Evolutionary conservation across 1,140 invertebrate species (phyloP), one percentile per base, ranked within the genome.

Genomic region (Heliconius nattereri): DNA sequence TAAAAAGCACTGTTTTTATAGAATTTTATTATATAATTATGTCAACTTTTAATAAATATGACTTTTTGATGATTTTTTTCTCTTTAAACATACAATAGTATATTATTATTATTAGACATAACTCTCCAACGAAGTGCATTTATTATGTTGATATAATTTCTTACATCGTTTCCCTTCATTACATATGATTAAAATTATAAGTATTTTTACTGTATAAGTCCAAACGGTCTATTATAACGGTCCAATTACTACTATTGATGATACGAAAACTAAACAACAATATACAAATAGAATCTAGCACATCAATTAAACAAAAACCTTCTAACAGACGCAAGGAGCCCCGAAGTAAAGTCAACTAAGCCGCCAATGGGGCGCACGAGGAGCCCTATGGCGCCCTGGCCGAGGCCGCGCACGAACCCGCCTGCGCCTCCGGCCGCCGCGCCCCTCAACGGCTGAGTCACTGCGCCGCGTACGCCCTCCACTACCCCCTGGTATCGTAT

Each of bases 341-440:
- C 85, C 32, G 86, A 88, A 29, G 90, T 90, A 83, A 89, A 93
- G 85, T 93, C 91, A 57, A 91, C 85, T 79, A 92, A 80, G 11
- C 90, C 91, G 74, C 87, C 87, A 71, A 90, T 75, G 35, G 91
- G 91, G 0, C 90, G 84, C 81, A 91, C 87, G 9, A 93, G 45
- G n/a, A 93, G 86, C 9, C 90, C 90, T n/a, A 91, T 71, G 70
- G 87, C 84, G 78, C 89, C 92, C 16, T 80, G 85, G 9, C 89
- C 89, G 13, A 91, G 84, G 8, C 90, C 90, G 73, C 81, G 84
- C 76, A 87, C 75, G 81, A 91, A 91, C 26, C 90, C 91, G 23
- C 79, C 74, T 32, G 87, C 87, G 54, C 91, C 91, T 75, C 81
- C 79, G 60, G 81, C 80, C 23, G 80, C 82, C 45, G 90, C 91